Conservation (phyloP, 2,797 vertebrate genomes). For the Xenops minutus region DNA sequence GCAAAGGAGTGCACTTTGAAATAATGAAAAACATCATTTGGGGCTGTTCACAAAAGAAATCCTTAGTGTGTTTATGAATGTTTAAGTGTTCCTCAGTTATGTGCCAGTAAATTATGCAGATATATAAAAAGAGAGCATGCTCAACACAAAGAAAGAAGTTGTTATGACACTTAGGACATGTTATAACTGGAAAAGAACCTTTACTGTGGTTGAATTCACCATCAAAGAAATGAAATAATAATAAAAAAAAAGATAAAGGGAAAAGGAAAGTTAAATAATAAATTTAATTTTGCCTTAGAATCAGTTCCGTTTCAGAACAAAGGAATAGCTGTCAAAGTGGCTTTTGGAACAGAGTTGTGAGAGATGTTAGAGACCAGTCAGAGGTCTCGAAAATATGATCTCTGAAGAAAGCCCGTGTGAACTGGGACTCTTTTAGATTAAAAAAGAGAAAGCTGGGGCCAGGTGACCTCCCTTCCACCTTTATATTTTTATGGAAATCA, state of each 20-base stretch:
- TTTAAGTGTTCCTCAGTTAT: not conserved
- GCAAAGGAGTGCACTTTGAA: not conserved
- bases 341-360: not conserved
- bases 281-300: not conserved
- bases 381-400: conserved; percentile 12
- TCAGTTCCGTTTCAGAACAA: not conserved
- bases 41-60: not conserved
- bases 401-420: conserved; percentile 18
- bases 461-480: conserved; percentile 2
- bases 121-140: not conserved
- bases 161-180: not conserved
- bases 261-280: not conserved
- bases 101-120: not conserved
- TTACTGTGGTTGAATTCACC: not conserved
- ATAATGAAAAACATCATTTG: not conserved
- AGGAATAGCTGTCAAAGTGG: not conserved
- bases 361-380: not conserved
- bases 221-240: not conserved
- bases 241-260: not conserved
- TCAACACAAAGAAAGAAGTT: not conserved
- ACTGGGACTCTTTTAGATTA: conserved; percentile 6
- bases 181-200: not conserved
- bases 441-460: not conserved
- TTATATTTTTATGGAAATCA: conserved; percentile 20
- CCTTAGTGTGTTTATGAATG: not conserved